Conservation (phyloP, 2,888 invertebrate species). For the Polia nebulosa region DNA sequence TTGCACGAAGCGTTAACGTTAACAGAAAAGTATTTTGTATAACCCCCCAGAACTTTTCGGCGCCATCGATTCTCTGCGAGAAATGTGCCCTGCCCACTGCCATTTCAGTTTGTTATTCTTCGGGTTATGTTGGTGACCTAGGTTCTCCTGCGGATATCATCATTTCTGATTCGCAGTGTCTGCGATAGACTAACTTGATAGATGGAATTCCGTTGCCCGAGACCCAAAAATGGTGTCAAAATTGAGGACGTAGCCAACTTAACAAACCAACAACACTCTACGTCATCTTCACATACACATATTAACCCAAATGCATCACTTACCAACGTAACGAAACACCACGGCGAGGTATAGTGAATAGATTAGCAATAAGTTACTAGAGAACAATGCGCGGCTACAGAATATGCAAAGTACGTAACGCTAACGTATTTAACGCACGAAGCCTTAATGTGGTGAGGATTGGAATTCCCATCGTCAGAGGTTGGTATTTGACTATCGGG, state of each 20-base stretch:
- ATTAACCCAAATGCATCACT: constrained; percentile 51
- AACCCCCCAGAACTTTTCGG: too few species aligned
- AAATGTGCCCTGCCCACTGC: too few species aligned
- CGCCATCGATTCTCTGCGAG: too few species aligned
- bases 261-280: constrained; percentile 9
- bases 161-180: too few species aligned
- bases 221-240: constrained; percentile 1
- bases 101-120: too few species aligned
- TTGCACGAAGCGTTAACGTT: too few species aligned
- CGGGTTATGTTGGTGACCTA: too few species aligned
- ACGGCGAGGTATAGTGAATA: constrained; percentile 26
- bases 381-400: constrained; percentile 36
- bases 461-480: constrained; percentile 20
- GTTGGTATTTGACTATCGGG: not conserved
- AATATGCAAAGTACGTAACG: constrained; percentile 47
- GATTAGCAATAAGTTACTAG: constrained; percentile 44
- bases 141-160: too few species aligned
- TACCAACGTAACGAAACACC: constrained; percentile 17
- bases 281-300: constrained; percentile 22
- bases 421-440: constrained; percentile 35
- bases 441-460: constrained; percentile 18
- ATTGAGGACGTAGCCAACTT: not conserved
- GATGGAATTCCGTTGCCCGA: not conserved
- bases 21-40: too few species aligned
- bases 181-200: too few species aligned